Base-by-base conservation (phyloP, 1,140 invertebrate genomes). In the Caenorhabditis inopinata region DNA sequence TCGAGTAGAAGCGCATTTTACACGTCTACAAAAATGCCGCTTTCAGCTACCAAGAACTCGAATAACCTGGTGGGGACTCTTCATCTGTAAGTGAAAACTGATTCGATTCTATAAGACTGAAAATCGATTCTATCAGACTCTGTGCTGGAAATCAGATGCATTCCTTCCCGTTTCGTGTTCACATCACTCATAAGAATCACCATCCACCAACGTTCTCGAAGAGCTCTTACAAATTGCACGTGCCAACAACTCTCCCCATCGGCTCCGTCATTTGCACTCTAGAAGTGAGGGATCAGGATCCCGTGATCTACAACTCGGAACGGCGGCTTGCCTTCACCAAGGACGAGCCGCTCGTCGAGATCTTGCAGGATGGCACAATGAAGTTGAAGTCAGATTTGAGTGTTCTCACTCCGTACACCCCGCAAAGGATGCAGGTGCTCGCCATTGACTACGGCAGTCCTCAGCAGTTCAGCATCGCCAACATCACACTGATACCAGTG, bases 291-390 rank as follows among this genome's bases (percentile, higher is more conserved):
- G 82, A 83, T 68, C 78, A 83, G 25, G 82, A 83, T 74, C 80
- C 82, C 42, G 82, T 83, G 0, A 81, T 83, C 62, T 83, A 83
- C 75, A 83, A 83, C 38, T 83, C 82, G 0, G 74, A 83, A 27
- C 42, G 77, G 18, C 42, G 53, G 38, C 35, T 83, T 7, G 49
- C 80, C 0, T 81, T 83, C 58, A 82, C 76, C 25, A 73, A 78
- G 29, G 49, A 80, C n/a, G 32, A 82, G n/a, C 38, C 48, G 6
- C 76, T 78, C 1, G 84, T 83, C 4, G 18, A 48, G 2, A 62
- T 83, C 9, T n/a, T 32, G 1, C 51, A 76, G 35, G 80, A 83
- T 58, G 82, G 82, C 23, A 45, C 68, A n/a, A 27, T 83, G 5
- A 82, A 35, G 18, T 25, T 83, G 16, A 82, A 73, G 29, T 16